Percentiles rank a stretch among this genome's conserved stretches.
Evolutionary conservation across 2,113 vertebrate genomes (phyloP).

Genomic region (Passer domesticus): DNA sequence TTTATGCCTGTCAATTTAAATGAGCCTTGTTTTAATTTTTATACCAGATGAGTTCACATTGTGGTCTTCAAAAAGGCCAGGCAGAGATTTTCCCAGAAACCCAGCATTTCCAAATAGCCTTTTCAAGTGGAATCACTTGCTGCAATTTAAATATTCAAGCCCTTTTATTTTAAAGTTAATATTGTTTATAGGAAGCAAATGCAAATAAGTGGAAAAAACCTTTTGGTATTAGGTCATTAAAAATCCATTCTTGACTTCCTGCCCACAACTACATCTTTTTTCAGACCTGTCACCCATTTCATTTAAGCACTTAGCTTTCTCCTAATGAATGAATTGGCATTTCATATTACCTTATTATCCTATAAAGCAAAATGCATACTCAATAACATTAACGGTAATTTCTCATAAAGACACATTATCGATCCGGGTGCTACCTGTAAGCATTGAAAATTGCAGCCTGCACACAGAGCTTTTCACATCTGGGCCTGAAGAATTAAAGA

Average conservation of each 20-base stretch:
- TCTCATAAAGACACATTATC: slow-evolving; percentile 99
- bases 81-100: slow-evolving; percentile 21
- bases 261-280: slow-evolving; percentile 85
- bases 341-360: slow-evolving; percentile 97
- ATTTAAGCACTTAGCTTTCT: slow-evolving; percentile 78
- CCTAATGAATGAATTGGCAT: slow-evolving; percentile 96
- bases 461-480: slow-evolving; percentile 86
- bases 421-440: slow-evolving; percentile 91
- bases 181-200: slow-evolving; percentile 64
- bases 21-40: slow-evolving; percentile 37
- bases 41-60: neutral
- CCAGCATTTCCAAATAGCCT: neutral
- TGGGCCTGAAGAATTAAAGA: slow-evolving; percentile 98
- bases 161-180: slow-evolving; percentile 62
- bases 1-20: neutral
- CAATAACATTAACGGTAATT: slow-evolving; percentile 94
- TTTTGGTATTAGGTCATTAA: slow-evolving; percentile 68
- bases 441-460: slow-evolving; percentile 90
- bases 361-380: slow-evolving; percentile 92
- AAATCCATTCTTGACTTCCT: slow-evolving; percentile 84
- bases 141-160: slow-evolving; percentile 56
- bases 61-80: neutral
- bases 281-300: slow-evolving; percentile 81
- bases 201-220: slow-evolving; percentile 61
- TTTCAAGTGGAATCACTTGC: slow-evolving; percentile 20